These are phyloP conservation scores for Ctenoplectra terminalis DNA, from an alignment of 1,140 invertebrate genomes.

Conservation along the genomic window DNA sequence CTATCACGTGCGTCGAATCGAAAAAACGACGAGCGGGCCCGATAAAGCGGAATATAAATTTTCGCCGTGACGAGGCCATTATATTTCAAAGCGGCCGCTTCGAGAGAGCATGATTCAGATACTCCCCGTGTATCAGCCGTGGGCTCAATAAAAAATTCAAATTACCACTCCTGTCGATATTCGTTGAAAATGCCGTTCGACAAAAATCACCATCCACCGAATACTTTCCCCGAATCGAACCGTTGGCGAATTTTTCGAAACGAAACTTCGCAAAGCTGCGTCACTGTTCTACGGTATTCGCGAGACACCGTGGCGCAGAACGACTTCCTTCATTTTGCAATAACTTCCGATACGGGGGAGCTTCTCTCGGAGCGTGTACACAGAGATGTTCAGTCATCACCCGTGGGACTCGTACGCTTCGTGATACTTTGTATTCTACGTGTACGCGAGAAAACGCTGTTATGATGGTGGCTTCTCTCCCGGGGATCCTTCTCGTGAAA, in stretches of 20 bases:
- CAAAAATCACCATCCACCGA: not conserved
- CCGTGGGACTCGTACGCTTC: conserved; percentile 68
- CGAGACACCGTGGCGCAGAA: too few species aligned
- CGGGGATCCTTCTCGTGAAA: conserved; percentile 45
- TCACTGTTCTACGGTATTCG: too few species aligned
- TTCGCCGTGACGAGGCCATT: conserved; percentile 37
- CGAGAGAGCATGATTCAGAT: conserved; percentile 42
- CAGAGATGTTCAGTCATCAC: conserved; percentile 48
- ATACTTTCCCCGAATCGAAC: not conserved
- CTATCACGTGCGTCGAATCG: conserved; percentile 27
- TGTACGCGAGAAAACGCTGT: conserved; percentile 75
- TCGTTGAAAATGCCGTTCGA: not conserved
- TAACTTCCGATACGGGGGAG: conserved; percentile 48
- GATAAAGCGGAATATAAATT: conserved; percentile 54
- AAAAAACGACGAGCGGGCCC: conserved; percentile 26
- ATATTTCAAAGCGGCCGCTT: conserved; percentile 38
- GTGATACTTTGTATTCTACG: conserved; percentile 74
- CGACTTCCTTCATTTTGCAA: conserved; percentile 35
- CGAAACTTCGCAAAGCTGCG: not conserved
- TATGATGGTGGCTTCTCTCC: conserved; percentile 73
- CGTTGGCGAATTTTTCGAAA: not conserved
- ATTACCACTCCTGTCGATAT: conserved; percentile 22
- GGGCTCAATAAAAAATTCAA: conserved; percentile 36
- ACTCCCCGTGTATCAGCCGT: conserved; percentile 23
- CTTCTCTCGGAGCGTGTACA: not conserved